phyloP scores from a whole-genome alignment of 2,888 invertebrate genomes.

The Pandemis corylana region DNA sequence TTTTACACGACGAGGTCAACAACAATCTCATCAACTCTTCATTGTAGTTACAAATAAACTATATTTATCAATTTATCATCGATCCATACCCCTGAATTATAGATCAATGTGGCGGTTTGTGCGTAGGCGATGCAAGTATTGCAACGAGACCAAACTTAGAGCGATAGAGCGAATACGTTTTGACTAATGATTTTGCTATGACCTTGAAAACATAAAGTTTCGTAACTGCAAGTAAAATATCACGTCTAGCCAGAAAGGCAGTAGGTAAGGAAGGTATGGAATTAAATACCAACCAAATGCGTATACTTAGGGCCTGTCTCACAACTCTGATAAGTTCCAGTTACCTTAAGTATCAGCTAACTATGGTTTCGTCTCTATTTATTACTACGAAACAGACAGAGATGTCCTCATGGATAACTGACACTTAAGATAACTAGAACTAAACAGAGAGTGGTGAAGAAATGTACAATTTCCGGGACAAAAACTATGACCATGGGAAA shows the following conservation, averaged over 20 bases:
- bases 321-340: too few species aligned
- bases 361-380: too few species aligned
- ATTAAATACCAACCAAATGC: background rate
- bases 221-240: background rate
- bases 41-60: background rate
- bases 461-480: too few species aligned
- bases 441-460: too few species aligned
- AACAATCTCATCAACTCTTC: background rate
- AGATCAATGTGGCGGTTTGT: background rate
- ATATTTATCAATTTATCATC: slow-evolving; percentile 9
- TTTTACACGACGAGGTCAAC: background rate
- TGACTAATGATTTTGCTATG: slow-evolving; percentile 7
- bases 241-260: background rate
- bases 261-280: too few species aligned
- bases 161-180: background rate
- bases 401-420: too few species aligned
- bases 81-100: background rate
- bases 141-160: background rate
- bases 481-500: too few species aligned
- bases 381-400: too few species aligned
- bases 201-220: background rate
- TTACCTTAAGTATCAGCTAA: too few species aligned
- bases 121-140: slow-evolving; percentile 5
- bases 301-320: background rate
- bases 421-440: too few species aligned